Percentiles rank a stretch among this genome's conserved stretches.
Evolutionary conservation across 2,888 invertebrate species (phyloP).

Genomic region (Temnothorax rugatulus): DNA sequence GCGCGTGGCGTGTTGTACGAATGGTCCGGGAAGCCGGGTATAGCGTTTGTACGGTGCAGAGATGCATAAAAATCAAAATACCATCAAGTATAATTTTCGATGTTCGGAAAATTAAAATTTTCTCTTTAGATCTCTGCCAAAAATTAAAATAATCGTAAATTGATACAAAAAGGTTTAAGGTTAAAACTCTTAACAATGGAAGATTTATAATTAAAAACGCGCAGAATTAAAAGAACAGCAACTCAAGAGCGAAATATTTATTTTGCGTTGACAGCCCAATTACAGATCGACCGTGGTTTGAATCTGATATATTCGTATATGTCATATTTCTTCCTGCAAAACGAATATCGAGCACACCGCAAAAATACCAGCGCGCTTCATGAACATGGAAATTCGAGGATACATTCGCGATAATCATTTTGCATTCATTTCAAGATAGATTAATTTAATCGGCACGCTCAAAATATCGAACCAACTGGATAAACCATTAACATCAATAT

Average conservation of each 20-base stretch:
- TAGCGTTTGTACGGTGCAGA: not conserved
- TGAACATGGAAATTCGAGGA: constrained; percentile 19
- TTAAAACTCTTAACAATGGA: not conserved
- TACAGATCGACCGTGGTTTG: not conserved
- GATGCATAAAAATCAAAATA: constrained; percentile 32
- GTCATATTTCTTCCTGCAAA: constrained; percentile 13
- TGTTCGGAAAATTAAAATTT: not conserved
- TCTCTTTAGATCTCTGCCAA: not conserved
- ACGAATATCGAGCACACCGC: constrained; percentile 20
- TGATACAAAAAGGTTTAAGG: not conserved
- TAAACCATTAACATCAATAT: constrained; percentile 51
- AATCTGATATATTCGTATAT: constrained; percentile 7
- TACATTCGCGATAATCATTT: constrained; percentile 28
- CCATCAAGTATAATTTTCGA: not conserved
- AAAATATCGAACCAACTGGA: constrained; percentile 32
- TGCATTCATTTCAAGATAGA: constrained; percentile 29
- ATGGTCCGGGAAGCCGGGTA: constrained; percentile 18
- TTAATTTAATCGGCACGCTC: constrained; percentile 50
- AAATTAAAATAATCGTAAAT: not conserved
- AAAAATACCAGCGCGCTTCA: constrained; percentile 8
- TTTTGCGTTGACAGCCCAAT: constrained; percentile 12
- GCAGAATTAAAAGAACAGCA: not conserved
- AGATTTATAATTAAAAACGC: not conserved
- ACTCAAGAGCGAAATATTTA: not conserved
- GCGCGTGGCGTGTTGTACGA: constrained; percentile 44